Percentiles rank a stretch among this genome's conserved stretches.
Evolutionary conservation across 2,113 vertebrate genomes (phyloP).

Genomic region (Rallus limicola): DNA sequence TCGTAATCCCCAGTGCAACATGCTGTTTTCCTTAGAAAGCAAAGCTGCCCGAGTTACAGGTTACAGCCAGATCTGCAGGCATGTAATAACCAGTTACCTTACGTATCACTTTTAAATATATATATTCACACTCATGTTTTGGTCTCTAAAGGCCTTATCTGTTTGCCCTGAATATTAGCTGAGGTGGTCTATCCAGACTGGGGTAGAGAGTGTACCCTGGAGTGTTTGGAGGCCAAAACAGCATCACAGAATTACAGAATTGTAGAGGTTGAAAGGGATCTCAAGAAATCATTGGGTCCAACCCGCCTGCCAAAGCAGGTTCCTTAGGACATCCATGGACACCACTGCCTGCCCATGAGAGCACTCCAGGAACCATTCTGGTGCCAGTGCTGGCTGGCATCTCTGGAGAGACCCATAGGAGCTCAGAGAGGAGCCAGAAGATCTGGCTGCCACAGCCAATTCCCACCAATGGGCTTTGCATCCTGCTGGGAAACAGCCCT

Average conservation of each 20-base stretch:
- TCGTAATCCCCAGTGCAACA: background rate
- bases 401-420: background rate
- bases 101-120: background rate
- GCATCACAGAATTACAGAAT: too few relatives aligned
- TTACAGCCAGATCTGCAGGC: background rate
- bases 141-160: background rate
- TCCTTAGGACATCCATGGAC: background rate
- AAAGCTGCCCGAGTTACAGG: background rate
- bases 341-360: background rate
- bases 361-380: background rate
- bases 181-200: background rate
- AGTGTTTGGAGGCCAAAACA: background rate
- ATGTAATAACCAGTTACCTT: background rate
- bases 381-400: background rate
- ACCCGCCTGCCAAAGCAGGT: too few relatives aligned
- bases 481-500: background rate
- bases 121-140: background rate
- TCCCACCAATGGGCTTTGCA: background rate
- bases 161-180: background rate
- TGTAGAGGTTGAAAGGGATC: too few relatives aligned
- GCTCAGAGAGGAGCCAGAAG: background rate
- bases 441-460: background rate
- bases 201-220: background rate
- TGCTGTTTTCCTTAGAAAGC: background rate
- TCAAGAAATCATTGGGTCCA: too few relatives aligned